Conservation (phyloP, 2,888 invertebrate genomes). For the Hofmannophila pseudospretella region DNA sequence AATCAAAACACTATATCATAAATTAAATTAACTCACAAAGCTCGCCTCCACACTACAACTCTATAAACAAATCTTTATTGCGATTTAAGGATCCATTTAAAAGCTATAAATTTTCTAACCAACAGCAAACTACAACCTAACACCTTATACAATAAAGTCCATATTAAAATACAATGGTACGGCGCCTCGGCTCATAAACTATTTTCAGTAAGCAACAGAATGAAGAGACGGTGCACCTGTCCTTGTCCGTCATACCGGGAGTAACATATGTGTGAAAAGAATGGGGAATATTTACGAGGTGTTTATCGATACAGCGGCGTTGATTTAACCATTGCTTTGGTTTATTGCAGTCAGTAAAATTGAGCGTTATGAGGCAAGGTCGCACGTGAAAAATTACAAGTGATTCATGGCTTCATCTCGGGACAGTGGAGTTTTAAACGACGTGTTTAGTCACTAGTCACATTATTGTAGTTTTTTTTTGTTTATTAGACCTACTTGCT, state of each 20-base stretch:
- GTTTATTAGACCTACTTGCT: constrained; percentile 6
- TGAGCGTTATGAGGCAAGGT: constrained; percentile 77
- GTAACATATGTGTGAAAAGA: constrained; percentile 31
- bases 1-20: constrained; percentile 36
- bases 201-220: constrained; percentile 67
- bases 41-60: constrained; percentile 47
- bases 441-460: constrained; percentile 13
- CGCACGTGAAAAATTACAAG: constrained; percentile 63
- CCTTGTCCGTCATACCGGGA: constrained; percentile 28
- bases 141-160: constrained; percentile 23
- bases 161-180: constrained; percentile 24
- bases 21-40: constrained; percentile 53
- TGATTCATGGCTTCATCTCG: constrained; percentile 71
- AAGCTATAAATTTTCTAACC: constrained; percentile 58
- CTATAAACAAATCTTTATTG: constrained; percentile 77
- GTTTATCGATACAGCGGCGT: constrained; percentile 73
- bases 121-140: constrained; percentile 29
- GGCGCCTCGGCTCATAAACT: constrained; percentile 65
- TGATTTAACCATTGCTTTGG: constrained; percentile 76
- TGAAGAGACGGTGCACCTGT: constrained; percentile 48
- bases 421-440: constrained; percentile 34
- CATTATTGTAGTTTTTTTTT: constrained; percentile 15
- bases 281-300: constrained; percentile 64
- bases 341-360: constrained; percentile 77
- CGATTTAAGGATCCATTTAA: constrained; percentile 76